Base-by-base conservation (phyloP, 2,113 vertebrate species). In the Saimiri boliviensis region DNA sequence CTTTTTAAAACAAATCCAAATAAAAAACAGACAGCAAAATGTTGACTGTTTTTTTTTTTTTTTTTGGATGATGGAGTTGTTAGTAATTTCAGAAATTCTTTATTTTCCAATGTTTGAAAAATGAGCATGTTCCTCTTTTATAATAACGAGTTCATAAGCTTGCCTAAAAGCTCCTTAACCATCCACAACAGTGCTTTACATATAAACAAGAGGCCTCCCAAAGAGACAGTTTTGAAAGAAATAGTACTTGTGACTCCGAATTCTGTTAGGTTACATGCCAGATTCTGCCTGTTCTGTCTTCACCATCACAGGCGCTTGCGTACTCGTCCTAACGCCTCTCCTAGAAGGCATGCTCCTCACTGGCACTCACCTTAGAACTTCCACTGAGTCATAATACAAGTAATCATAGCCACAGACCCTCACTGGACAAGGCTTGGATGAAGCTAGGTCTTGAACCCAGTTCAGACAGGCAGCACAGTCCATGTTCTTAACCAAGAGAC, bases 51-150 rank as follows among this genome's bases (percentile, higher is more conserved):
- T 20, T 45, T 45, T 45, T n/a, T 79, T 79, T 70, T 91, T 66
- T 70, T 91, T 66, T 87, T 71, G 30, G 40, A 70, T 95, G 54
- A 93, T 63, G 17, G 84, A 74, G 58, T 86, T 52, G 56, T 37
- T 37, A 86, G 49, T 85, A 6, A 82, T 93, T 79, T 89, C 74
- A 60, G 66, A 86, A 96, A 85, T 70, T 37, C 25, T 80, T 93
- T 37, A 35, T 89, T 71, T 96, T 82, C 35, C 23, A 37, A 76
- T 88, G n/a, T 91, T 93, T 84, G 35, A 81, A 47, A 95, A 90
- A 80, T 66, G 32, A 94, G 40, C 56, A 35, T 71, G 11, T 73
- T 91, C 93, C 89, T 82, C 35, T 95, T 79, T 89, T 60, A 91
- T 49, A 85, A 74, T 76, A 54, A 74, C n/a, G 60, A 84, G 84